Evolutionary conservation across 2,797 vertebrate species (phyloP), one percentile per base, ranked within the genome.

Genomic region (Neopelma chrysocephalum): DNA sequence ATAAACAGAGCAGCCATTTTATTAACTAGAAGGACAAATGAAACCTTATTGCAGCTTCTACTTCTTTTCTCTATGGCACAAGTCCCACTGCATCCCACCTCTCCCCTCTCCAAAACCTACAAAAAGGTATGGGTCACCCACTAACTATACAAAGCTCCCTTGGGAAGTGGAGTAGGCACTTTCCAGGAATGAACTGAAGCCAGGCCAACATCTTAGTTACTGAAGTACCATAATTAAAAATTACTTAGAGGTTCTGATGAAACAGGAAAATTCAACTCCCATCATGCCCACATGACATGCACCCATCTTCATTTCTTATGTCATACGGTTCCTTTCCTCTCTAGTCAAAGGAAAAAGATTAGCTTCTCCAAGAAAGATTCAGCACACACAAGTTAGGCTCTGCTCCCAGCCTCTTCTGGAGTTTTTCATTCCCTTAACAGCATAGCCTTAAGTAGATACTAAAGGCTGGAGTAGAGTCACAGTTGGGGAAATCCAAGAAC

Each of bases 1-100:
- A 92, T 79, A 96, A 91, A 94, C 38, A 79, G 15, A 89, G 62
- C 25, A 81, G 61, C 13, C 50, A 73, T 76, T 93, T 79, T 45
- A 94, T 82, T 81, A 94, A 92, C 23, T 88, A 57, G 40, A 71
- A 77, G 29, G 8, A 70, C 22, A 87, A 85, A 89, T 20, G 10
- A 83, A 93, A 64, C 21, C 27, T 82, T 80, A 57, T 6, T 76
- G 60, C 42, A 82, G 25, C 32, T 90, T 54, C 26, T 47, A 22
- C 20, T 83, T 80, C 62, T 54, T 71, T 29, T 43, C 40, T 89
- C 50, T 66, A 4, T 45, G 32, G 66, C 68, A 82, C 36, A 88
- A 65, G 50, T 48, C 62, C 31, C 29, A 8, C 40, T 56, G 34
- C 29, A 32, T 60, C 42, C 68, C 57, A 50, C 48, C 32, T 75